phyloP scores from a whole-genome alignment of 2,888 invertebrate species.

The Dicycla oo region DNA sequence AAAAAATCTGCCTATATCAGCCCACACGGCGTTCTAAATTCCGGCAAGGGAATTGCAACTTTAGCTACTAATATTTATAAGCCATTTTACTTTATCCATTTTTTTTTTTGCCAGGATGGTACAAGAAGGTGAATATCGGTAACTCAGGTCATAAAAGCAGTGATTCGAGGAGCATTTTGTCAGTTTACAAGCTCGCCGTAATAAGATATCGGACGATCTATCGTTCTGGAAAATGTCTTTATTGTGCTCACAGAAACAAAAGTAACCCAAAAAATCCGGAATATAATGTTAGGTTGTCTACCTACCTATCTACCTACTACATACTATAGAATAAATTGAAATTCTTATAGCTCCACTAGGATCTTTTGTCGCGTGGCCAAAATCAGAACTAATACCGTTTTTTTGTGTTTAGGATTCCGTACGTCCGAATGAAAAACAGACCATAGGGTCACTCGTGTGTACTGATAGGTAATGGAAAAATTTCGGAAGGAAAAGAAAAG shows the following conservation, averaged over 20 bases:
- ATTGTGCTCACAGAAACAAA: conserved; percentile 76
- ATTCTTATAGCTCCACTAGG: no score
- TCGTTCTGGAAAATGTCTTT: conserved; percentile 82
- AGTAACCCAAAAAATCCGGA: conserved; percentile 35
- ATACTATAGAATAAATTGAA: no score
- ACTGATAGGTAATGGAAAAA: no score
- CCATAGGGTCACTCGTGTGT: no score
- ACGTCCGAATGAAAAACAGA: not conserved
- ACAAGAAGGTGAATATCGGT: conserved; percentile 82
- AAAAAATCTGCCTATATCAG: conserved; percentile 83
- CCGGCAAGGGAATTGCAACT: conserved; percentile 59
- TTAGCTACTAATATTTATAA: conserved; percentile 56
- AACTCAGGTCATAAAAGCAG: conserved; percentile 82
- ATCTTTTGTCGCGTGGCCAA: not conserved
- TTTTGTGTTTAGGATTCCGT: not conserved
- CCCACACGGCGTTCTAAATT: conserved; percentile 64
- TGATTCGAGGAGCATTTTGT: conserved; percentile 83
- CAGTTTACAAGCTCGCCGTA: conserved; percentile 85
- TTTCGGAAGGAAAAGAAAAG: no score
- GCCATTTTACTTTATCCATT: conserved; percentile 60
- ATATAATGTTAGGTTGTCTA: conserved; percentile 18
- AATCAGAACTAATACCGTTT: not conserved
- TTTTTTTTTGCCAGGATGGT: conserved; percentile 67
- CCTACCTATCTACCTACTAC: not conserved
- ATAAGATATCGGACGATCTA: conserved; percentile 86